phyloP scores from a whole-genome alignment of 2,888 invertebrate genomes.

The Noctua pronuba region DNA sequence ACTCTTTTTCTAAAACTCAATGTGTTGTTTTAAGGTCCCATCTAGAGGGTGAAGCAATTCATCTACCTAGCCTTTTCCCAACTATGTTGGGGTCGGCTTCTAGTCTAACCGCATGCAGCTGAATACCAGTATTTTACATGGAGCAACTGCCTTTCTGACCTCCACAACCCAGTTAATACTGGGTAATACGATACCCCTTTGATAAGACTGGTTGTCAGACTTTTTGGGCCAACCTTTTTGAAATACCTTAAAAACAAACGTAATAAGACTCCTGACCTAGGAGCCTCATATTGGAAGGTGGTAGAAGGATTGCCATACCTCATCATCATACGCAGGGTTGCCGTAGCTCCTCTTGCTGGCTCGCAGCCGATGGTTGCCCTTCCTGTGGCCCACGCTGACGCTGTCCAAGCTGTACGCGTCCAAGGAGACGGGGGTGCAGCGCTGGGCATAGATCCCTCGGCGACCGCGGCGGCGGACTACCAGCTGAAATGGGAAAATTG shows the following conservation, averaged over 20 bases:
- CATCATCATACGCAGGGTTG: slow-evolving; percentile 97
- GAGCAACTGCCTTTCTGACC: too few relatives aligned
- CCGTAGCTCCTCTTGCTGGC: slow-evolving; percentile 97
- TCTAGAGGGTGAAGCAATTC: neutral
- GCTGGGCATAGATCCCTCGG: slow-evolving; percentile 95
- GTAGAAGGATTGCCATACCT: slow-evolving; percentile 85
- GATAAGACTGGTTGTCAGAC: too few relatives aligned
- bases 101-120: too few relatives aligned
- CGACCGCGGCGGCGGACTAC: slow-evolving; percentile 95
- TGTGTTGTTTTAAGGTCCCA: neutral
- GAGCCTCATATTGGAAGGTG: too few relatives aligned
- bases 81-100: too few relatives aligned
- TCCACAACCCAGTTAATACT: too few relatives aligned
- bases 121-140: too few relatives aligned
- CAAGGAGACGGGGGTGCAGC: slow-evolving; percentile 96
- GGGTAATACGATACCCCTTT: too few relatives aligned
- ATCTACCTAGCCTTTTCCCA: too few relatives aligned
- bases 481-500: slow-evolving; percentile 88
- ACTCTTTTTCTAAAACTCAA: neutral
- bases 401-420: slow-evolving; percentile 97
- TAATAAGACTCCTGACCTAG: too few relatives aligned
- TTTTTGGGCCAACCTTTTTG: too few relatives aligned
- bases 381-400: slow-evolving; percentile 95
- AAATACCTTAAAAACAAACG: neutral
- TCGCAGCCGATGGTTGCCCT: slow-evolving; percentile 91